Evolutionary conservation across 2,797 vertebrate species (phyloP).

Genomic region (Acipenser ruthenus): DNA sequence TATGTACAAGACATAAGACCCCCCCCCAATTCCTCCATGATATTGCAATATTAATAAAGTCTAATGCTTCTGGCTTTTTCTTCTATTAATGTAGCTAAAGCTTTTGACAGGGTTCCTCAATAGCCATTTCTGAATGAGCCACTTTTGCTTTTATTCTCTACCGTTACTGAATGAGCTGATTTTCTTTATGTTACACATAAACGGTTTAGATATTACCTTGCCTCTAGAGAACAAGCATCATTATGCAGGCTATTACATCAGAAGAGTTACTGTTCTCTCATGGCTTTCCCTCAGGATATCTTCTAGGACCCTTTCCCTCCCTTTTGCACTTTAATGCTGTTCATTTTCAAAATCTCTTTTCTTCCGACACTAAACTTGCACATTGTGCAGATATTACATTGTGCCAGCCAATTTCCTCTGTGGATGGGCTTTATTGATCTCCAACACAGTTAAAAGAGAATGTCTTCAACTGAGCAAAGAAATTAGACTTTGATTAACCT

Average conservation of each 20-base stretch:
- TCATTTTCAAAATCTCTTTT: slow-evolving; percentile 10
- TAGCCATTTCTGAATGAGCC: slow-evolving; percentile 1
- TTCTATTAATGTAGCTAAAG: slow-evolving; percentile 6
- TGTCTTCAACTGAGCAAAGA: slow-evolving; percentile 3
- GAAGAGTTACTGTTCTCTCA: not conserved
- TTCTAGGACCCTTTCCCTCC: slow-evolving; percentile 1
- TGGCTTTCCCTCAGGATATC: slow-evolving; percentile 4
- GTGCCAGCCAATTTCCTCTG: slow-evolving; percentile 7
- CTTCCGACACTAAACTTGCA: slow-evolving; percentile 7
- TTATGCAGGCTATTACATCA: slow-evolving; percentile 7
- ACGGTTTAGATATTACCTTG: slow-evolving; percentile 8
- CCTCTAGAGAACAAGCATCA: slow-evolving; percentile 6
- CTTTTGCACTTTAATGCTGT: slow-evolving; percentile 3
- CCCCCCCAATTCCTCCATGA: not conserved
- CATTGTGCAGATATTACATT: slow-evolving; percentile 3
- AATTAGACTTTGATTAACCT: slow-evolving; percentile 2
- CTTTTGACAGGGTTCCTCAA: slow-evolving; percentile 7
- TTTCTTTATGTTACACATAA: slow-evolving; percentile 9
- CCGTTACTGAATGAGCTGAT: slow-evolving; percentile 1
- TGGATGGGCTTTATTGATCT: slow-evolving; percentile 1
- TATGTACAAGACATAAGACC: not conserved
- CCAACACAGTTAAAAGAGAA: not conserved
- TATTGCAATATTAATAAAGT: slow-evolving; percentile 1
- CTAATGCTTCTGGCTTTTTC: slow-evolving; percentile 5
- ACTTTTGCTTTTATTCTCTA: slow-evolving; percentile 1